Evolutionary conservation across 1,140 invertebrate species (phyloP).

Genomic region (Bombus superbus): DNA sequence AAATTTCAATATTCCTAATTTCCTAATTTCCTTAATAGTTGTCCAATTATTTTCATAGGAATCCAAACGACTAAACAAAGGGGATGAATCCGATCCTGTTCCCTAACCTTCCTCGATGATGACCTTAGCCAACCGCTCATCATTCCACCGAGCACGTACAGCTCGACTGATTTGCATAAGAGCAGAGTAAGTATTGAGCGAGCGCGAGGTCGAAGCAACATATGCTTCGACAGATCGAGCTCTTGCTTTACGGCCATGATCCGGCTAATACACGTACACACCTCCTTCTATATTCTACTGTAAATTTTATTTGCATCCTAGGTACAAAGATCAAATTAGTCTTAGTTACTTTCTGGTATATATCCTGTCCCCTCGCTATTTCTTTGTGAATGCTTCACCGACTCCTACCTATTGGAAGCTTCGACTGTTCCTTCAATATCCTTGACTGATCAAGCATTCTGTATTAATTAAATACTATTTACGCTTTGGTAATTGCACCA

Average conservation of each 20-base stretch:
- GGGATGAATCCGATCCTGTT: slow-evolving; percentile 35
- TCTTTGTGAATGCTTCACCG: slow-evolving; percentile 2
- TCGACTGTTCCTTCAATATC: neutral
- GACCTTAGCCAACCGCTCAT: slow-evolving; percentile 77
- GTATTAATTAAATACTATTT: neutral
- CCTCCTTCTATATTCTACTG: slow-evolving; percentile 2
- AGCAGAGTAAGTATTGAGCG: slow-evolving; percentile 53
- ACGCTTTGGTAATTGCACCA: neutral
- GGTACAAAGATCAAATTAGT: slow-evolving; percentile 64
- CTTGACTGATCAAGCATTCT: neutral
- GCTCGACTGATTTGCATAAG: slow-evolving; percentile 71
- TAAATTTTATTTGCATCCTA: slow-evolving; percentile 46
- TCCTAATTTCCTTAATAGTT: neutral
- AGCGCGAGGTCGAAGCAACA: slow-evolving; percentile 48
- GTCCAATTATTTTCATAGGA: neutral
- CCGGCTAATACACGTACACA: slow-evolving; percentile 27
- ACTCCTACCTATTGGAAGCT: neutral
- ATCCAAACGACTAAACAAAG: neutral
- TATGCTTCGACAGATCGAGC: slow-evolving; percentile 39
- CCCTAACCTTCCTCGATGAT: slow-evolving; percentile 73
- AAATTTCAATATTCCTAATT: neutral
- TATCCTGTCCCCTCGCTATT: neutral
- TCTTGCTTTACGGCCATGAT: slow-evolving; percentile 49
- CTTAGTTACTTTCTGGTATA: slow-evolving; percentile 15
- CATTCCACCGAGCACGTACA: slow-evolving; percentile 63